Percentiles rank a stretch among this genome's conserved stretches.
phyloP scores from a whole-genome alignment of 1,140 invertebrate genomes.

The Neoseiulus cucumeris region DNA sequence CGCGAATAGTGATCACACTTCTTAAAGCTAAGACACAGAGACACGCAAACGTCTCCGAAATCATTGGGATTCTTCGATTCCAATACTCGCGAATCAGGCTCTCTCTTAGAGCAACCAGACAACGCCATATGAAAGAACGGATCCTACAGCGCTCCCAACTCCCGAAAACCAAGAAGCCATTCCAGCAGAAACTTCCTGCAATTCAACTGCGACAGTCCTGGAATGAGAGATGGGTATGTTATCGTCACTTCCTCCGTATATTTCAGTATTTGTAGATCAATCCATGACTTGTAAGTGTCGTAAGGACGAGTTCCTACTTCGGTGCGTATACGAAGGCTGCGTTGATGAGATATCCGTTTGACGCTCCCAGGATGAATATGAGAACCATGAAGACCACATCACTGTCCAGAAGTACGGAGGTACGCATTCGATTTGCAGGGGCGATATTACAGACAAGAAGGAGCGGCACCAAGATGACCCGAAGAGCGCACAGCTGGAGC shows the following conservation, averaged over 20 bases:
- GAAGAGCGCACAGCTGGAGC: slow-evolving; percentile 37
- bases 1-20: no score
- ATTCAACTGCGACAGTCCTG: background rate
- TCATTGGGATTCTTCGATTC: no score
- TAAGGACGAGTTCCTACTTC: no score
- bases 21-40: no score
- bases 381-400: slow-evolving; percentile 66
- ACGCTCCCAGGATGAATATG: slow-evolving; percentile 52
- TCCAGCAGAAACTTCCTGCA: background rate
- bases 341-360: slow-evolving; percentile 76
- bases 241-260: no score
- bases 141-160: background rate
- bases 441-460: slow-evolving; percentile 69
- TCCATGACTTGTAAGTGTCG: no score
- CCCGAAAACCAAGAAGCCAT: background rate
- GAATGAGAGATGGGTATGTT: no score
- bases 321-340: slow-evolving; percentile 62
- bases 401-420: slow-evolving; percentile 52
- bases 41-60: no score
- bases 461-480: slow-evolving; percentile 55
- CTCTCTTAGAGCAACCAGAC: background rate
- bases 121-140: background rate
- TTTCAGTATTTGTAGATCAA: no score
- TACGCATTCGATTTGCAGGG: slow-evolving; percentile 38
- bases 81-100: no score